Evolutionary conservation across 2,113 vertebrate species (phyloP), one percentile per base, ranked within the genome.

Genomic region (Sphyrna mokarran): DNA sequence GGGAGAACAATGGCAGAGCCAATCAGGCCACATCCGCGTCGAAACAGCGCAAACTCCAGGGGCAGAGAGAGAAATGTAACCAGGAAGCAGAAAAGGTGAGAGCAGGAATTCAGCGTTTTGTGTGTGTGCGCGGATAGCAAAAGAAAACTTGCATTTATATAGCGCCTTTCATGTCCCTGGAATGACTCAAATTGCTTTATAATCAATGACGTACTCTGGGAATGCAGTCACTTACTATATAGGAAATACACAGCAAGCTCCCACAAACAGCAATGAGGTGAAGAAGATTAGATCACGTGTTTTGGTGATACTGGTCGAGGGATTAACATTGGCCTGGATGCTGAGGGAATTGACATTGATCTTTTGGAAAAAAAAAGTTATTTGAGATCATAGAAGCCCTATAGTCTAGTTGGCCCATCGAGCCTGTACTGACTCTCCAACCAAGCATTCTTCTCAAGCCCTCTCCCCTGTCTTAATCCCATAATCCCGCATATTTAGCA

Each of bases 71-170:
- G 87, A 97, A 96, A 26, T 96, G 96, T 72, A 96, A 96, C 0
- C 97, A 97, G 96, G 97, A 97, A 72, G 97, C 96, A 40, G 96
- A 96, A 91, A 97, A 97, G 96, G 98, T 98, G 96, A 97, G 96
- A 0, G 2, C 4, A 40, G 20, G 54, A 40, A 68, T 70, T 58
- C n/a, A 33, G 18, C 1, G 54, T 58, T 29, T 7, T 9, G 23
- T 93, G 54, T 76, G 48, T 54, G 22, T 93, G 54, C 18, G 4
- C 20, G 3, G 1, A 43, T 22, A 14, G 1, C 6, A 22, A 83
- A 40, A 83, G 37, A 20, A 18, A 40, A 83, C 78, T 83, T 83
- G 78, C 78, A 40, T 83, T 83, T 40, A 40, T 43, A 22, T 40
- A 20, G 18, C 37, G 18, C 37, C 37, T 22, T 20, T 20, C 37